Base-by-base conservation (phyloP, 2,113 vertebrate species). In the Python bivittatus region DNA sequence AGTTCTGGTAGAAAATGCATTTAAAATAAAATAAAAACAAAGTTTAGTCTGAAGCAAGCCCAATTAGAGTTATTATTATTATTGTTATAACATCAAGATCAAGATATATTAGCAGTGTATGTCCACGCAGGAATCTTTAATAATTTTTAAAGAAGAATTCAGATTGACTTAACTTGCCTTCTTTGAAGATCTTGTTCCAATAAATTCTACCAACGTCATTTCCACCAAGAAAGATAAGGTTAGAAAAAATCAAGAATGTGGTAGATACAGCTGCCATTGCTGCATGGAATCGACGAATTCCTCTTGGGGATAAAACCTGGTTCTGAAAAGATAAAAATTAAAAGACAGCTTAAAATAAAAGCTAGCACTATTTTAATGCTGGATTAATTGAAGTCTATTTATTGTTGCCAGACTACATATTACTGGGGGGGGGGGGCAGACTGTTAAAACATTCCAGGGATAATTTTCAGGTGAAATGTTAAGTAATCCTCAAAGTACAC, bases 211-310 rank as follows among this genome's bases (percentile, higher is more conserved):
- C 99, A 48, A 99, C 97, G 1, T 99, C 98, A 95, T 95, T 98
- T 88, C 99, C 99, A 61, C 99, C 99, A 0, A 99, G 98, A 97
- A 99, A 99, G 92, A 99, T 97, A 92, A 99, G 98, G 97, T 99
- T 99, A 96, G 99, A 99, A 93, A 99, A 97, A 97, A 99, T 99
- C 97, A 99, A 97, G 97, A 99, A 97, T 29, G 98, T 98, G 25
- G 98, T 99, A 61, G 98, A 98, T 94, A 98, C 97, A 93, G 98
- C 98, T 0, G 98, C 99, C 0, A 99, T 96, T n/a, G 98, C 97
- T 10, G 99, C 99, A 0, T 98, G 96, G 89, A 98, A 94, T 9
- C 98, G 98, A n/a, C 98, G 98, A 94, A 95, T 96, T 97, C 97
- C 97, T 87, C 94, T 97, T 1, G 97, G 96, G 0, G 99, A 99